Evolutionary conservation across 2,113 vertebrate genomes (phyloP), one percentile per base, ranked within the genome.

Genomic region (Sinocyclocheilus anophthalmus): DNA sequence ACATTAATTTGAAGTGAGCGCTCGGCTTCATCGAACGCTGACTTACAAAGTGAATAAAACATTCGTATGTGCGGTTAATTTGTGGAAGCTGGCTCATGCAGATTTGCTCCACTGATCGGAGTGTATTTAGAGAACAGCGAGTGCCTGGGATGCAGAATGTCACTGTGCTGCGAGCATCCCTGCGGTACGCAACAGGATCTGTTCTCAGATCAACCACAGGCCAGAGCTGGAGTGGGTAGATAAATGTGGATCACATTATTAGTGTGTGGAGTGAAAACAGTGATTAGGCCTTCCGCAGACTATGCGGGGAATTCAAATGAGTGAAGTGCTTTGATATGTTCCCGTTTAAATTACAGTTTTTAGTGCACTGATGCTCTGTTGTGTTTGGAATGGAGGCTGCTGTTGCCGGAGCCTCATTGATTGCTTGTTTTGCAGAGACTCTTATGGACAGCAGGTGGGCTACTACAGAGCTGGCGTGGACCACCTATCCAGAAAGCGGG

Each of bases 371-470:
- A 82, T 77, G 79, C 55, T 76, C 59, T 50, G 76, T 76, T 88
- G 80, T 67, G 77, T 76, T 81, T 76, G 57, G 55, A n/a, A 73
- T 22, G 14, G 67, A 42, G 26, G 20, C n/a, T 72, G 72, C n/a
- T 79, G 73, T 86, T 76, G 69, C 3, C 24, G 0, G 18, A 33
- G 50, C 9, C 76, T 89, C 48, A 89, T 37, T 85, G 72, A 83
- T 88, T 87, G 75, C 88, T 75, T 94, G 90, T 69, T 90, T 94
- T 97, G 77, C 94, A 99, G 98, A 99, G 94, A 99, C 98, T 83
- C 96, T 99, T 90, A 98, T 99, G 97, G 98, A 99, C 95, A 99
- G 97, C 77, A 98, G 97, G 89, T 98, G 96, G 97, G 97, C 97
- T 87, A 98, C 98, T 8, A 99, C 98, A 85, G 98, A 99, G 94